Evolutionary conservation across 2,797 vertebrate species (phyloP).

Genomic region (Trachops cirrhosus): DNA sequence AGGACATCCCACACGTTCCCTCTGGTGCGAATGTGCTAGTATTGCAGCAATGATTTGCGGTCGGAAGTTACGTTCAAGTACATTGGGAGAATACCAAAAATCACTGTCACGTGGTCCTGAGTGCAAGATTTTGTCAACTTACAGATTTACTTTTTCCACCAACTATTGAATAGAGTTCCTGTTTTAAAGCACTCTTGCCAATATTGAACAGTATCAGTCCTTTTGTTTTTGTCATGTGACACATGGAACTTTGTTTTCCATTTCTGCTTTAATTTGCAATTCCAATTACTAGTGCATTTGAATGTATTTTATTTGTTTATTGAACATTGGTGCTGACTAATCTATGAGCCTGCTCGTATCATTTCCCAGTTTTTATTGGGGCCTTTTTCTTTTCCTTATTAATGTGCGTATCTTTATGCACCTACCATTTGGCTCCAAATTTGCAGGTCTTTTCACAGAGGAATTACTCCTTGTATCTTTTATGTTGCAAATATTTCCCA

Average conservation of each 20-base stretch:
- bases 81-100: not conserved
- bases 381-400: not conserved
- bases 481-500: not conserved
- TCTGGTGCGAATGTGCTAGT: not conserved
- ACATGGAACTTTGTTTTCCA: not conserved
- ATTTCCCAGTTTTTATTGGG: not conserved
- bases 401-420: not conserved
- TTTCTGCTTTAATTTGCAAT: conserved; percentile 8
- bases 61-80: not conserved
- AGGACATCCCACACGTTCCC: not conserved
- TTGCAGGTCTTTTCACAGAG: not conserved
- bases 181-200: not conserved
- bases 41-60: not conserved
- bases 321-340: not conserved
- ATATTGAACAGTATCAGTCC: not conserved
- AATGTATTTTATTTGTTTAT: not conserved
- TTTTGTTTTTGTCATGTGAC: not conserved
- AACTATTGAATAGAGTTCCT: not conserved
- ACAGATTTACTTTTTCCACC: not conserved
- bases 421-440: not conserved
- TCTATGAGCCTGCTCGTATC: not conserved
- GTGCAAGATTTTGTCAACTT: not conserved
- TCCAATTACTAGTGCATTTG: not conserved
- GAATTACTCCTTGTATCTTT: not conserved
- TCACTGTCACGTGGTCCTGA: not conserved